Base-by-base conservation (phyloP, 2,888 invertebrate species). In the Eulithis prunata region DNA sequence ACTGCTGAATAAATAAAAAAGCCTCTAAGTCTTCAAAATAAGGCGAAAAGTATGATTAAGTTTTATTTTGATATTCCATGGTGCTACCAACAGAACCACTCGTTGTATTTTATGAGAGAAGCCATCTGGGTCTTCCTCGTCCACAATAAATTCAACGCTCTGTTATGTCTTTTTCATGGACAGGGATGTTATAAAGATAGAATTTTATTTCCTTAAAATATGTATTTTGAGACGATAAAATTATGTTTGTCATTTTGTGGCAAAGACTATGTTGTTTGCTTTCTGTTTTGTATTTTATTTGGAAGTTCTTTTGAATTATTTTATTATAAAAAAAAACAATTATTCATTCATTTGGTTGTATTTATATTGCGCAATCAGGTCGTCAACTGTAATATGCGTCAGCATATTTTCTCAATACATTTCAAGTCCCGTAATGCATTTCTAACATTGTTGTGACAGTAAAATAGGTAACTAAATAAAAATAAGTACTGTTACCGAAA, bases 111-210 rank as follows among this genome's bases (percentile, higher is more conserved):
- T 92, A 92, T 88, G 92, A 89, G 90, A 75, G 83, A 84, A 89
- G 91, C 89, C 92, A 92, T 91, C 91, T 92, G 92, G 89, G 90
- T 83, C 88, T 87, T 82, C 81, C 87, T 83, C 84, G 85, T 80
- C 83, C 81, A 87, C 89, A 87, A 92, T 92, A 92, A 93, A 92
- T 92, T 91, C 89, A 85, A 87, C 87, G 86, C 87, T 84, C 83
- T 86, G 88, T 90, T 90, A 91, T 86, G 86, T 89, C 89, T 89
- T 90, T 92, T 91, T 92, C 90, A 91, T 91, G 87, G 87, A 90
- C 90, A 88, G 78, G 78, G 78, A 78, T 83, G 84, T 77, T 79
- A 83, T 87, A 85, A 86, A 88, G 86, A 86, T 86, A 84, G 80
- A 84, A 85, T 87, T 87, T 87, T 88, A 88, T 87, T 85, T 78